A percentile compares a stretch with the other conserved stretches of the same genome.
These are phyloP conservation scores for Macaca nemestrina DNA, from an alignment of 2,113 vertebrate species.

Conservation along the genomic window DNA sequence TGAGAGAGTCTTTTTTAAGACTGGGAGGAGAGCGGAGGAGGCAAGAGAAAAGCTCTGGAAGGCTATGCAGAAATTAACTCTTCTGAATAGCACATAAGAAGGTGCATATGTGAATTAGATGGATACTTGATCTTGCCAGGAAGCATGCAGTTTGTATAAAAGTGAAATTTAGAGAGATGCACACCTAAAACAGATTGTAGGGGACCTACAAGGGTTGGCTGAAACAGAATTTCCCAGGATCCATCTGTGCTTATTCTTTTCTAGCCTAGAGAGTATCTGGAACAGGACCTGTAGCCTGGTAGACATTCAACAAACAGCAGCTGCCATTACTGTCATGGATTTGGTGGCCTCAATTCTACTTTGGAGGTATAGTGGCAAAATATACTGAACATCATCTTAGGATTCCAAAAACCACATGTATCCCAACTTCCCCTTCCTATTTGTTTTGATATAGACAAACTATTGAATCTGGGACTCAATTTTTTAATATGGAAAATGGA, in stretches of 20 bases:
- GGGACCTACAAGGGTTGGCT: not conserved
- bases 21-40: slow-evolving; percentile 50
- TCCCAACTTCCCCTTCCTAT: not conserved
- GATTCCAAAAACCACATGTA: not conserved
- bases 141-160: not conserved
- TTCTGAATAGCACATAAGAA: not conserved
- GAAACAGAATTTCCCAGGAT: not conserved
- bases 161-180: not conserved
- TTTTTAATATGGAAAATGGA: not conserved
- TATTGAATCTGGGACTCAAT: not conserved
- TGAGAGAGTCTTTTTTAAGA: slow-evolving; percentile 58
- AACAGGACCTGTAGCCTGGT: not conserved
- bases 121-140: not conserved
- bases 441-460: not conserved
- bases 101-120: not conserved
- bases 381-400: not conserved
- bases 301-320: not conserved
- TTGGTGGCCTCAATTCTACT: not conserved
- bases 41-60: slow-evolving; percentile 39
- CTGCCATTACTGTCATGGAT: not conserved
- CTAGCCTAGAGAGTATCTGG: not conserved
- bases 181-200: not conserved
- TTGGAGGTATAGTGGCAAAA: not conserved
- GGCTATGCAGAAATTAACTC: not conserved
- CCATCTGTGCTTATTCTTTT: not conserved